phyloP scores from a whole-genome alignment of 2,113 vertebrate genomes.

The Zosterops lateralis region DNA sequence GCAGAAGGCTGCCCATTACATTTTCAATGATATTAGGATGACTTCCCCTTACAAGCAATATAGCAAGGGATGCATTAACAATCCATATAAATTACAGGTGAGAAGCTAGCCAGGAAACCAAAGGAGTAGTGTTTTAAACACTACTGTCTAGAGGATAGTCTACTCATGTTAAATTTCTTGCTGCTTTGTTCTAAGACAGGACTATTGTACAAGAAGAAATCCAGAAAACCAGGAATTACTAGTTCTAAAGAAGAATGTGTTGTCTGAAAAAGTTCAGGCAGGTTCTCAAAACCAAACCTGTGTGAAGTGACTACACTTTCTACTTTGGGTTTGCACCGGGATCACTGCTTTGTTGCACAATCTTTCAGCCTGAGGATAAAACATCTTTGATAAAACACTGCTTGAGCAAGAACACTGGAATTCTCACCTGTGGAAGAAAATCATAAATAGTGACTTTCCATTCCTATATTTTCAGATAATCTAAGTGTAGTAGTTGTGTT shows the following conservation, averaged over 20 bases:
- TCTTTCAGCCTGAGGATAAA: not conserved
- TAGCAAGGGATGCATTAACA: not conserved
- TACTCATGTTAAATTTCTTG: not conserved
- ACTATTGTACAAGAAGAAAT: not conserved
- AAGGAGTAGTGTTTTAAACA: not conserved
- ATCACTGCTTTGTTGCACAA: not conserved
- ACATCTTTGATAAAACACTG: not conserved
- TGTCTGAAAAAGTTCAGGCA: not conserved
- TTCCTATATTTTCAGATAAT: not conserved
- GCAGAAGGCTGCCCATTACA: not conserved
- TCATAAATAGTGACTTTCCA: not conserved
- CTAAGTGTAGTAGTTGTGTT: not conserved
- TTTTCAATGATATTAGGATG: not conserved
- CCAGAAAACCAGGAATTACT: not conserved
- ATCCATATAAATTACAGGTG: not conserved
- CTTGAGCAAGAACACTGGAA: not conserved
- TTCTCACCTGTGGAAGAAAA: not conserved
- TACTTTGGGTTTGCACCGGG: not conserved
- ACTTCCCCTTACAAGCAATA: not conserved
- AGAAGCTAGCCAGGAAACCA: not conserved
- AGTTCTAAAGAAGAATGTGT: not conserved
- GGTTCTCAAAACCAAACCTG: not conserved
- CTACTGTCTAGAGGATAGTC: not conserved
- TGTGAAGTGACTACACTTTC: fast-evolving
- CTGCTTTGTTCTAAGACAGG: not conserved